These are phyloP conservation scores for Oxystoma pomonae DNA, from an alignment of 2,888 invertebrate genomes.

Conservation along the genomic window DNA sequence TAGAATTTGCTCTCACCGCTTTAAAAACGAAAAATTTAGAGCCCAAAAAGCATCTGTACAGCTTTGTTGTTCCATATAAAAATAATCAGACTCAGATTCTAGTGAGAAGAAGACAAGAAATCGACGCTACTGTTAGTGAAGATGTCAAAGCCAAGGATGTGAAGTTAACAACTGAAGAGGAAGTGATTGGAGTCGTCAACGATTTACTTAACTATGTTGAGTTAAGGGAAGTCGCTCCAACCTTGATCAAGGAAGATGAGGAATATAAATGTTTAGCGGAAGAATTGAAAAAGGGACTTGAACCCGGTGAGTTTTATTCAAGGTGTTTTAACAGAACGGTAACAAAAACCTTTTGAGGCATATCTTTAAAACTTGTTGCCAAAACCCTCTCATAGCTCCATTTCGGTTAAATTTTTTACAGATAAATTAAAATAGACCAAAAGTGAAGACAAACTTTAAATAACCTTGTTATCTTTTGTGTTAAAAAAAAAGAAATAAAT, in stretches of 20 bases:
- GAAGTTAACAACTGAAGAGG: conserved; percentile 6
- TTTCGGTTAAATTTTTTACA: too few relatives aligned
- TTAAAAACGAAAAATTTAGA: conserved; percentile 39
- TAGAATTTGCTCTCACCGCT: conserved; percentile 55
- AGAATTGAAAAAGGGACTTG: background rate
- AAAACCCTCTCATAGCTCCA: too few relatives aligned
- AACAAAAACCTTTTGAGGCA: too few relatives aligned
- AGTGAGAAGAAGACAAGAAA: conserved; percentile 39
- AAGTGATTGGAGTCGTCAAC: conserved; percentile 44
- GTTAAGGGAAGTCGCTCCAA: conserved; percentile 55
- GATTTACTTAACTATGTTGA: conserved; percentile 59
- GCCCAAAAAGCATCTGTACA: conserved; percentile 36
- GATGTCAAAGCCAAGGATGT: background rate
- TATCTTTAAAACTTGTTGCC: too few relatives aligned
- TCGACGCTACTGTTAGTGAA: background rate
- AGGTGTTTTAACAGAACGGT: too few relatives aligned
- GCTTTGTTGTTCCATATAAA: conserved; percentile 57
- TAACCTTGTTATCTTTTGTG: too few relatives aligned
- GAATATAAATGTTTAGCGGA: conserved; percentile 24
- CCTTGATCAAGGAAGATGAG: conserved; percentile 48
- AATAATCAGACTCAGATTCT: conserved; percentile 56
- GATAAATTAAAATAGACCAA: too few relatives aligned
- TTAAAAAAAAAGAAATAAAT: too few relatives aligned
- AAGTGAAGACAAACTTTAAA: too few relatives aligned
- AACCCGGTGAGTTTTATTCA: background rate